Percentiles rank a stretch among this genome's conserved stretches.
phyloP scores from a whole-genome alignment of 2,888 invertebrate genomes.

The Apamea sordens region DNA sequence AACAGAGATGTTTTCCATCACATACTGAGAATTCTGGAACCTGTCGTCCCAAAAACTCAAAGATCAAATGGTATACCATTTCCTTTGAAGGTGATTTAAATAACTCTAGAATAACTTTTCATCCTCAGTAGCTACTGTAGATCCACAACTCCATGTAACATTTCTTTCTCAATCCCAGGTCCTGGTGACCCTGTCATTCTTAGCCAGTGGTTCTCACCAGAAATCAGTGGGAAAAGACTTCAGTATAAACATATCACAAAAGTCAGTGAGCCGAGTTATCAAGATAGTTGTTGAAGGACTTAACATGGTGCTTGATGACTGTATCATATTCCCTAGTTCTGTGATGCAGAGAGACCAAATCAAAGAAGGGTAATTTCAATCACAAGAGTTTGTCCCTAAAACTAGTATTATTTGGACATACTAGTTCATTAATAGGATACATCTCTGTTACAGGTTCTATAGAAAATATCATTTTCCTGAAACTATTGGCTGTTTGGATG shows the following conservation, averaged over 20 bases:
- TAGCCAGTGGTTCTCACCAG: constrained; percentile 79
- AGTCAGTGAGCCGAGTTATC: constrained; percentile 79
- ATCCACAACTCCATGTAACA: not conserved
- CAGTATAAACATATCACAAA: constrained; percentile 78
- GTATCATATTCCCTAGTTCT: constrained; percentile 75
- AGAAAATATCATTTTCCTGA: constrained; percentile 81
- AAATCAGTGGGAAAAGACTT: constrained; percentile 79
- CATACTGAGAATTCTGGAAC: constrained; percentile 76
- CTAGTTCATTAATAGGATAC: not conserved
- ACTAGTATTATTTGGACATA: not conserved
- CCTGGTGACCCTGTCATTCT: constrained; percentile 77
- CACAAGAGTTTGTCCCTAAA: not conserved
- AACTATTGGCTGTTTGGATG: constrained; percentile 79
- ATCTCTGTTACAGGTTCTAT: constrained; percentile 72
- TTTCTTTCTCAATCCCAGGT: constrained; percentile 66
- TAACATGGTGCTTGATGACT: constrained; percentile 75
- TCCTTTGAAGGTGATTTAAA: constrained; percentile 75
- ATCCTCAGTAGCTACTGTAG: not conserved
- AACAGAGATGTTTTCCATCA: constrained; percentile 75
- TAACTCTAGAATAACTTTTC: not conserved
- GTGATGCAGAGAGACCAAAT: constrained; percentile 73
- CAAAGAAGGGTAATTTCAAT: constrained; percentile 75
- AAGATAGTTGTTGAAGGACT: constrained; percentile 78
- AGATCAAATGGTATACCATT: constrained; percentile 81
- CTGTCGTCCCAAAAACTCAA: constrained; percentile 78